Evolutionary conservation across 35 echinoderm and acorn worm genomes (phyloP).

Genomic region (Heliocidaris erythrogramma): DNA sequence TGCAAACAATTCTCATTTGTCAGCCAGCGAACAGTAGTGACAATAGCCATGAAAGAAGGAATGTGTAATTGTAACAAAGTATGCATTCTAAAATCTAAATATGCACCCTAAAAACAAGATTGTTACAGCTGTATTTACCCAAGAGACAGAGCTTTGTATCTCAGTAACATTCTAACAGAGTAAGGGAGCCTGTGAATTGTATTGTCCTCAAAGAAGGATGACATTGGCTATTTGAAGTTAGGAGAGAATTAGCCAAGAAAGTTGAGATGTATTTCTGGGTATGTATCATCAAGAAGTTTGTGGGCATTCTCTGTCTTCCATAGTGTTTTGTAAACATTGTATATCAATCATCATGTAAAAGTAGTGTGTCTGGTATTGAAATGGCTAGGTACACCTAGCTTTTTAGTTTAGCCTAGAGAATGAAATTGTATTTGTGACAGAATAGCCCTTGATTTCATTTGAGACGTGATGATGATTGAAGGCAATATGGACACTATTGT

Average conservation of each 20-base stretch:
- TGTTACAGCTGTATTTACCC: not conserved
- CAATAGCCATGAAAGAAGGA: not conserved
- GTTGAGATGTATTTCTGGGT: not conserved
- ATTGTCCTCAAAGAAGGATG: not conserved
- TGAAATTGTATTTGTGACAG: no score
- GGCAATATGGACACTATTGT: no score
- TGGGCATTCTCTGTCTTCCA: not conserved
- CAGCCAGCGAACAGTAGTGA: not conserved
- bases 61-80: not conserved
- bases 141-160: not conserved
- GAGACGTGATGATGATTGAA: no score
- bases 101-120: not conserved
- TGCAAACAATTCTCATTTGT: not conserved
- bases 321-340: no score
- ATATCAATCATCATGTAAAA: no score
- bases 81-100: not conserved
- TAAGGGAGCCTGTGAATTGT: not conserved
- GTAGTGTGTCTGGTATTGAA: no score
- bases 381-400: no score
- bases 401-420: no score
- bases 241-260: not conserved
- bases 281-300: not conserved
- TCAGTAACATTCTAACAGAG: not conserved
- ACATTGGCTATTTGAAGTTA: not conserved
- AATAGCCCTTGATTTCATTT: no score